Conservation (phyloP, 2,888 invertebrate genomes). For the Exocentrus adspersus region DNA sequence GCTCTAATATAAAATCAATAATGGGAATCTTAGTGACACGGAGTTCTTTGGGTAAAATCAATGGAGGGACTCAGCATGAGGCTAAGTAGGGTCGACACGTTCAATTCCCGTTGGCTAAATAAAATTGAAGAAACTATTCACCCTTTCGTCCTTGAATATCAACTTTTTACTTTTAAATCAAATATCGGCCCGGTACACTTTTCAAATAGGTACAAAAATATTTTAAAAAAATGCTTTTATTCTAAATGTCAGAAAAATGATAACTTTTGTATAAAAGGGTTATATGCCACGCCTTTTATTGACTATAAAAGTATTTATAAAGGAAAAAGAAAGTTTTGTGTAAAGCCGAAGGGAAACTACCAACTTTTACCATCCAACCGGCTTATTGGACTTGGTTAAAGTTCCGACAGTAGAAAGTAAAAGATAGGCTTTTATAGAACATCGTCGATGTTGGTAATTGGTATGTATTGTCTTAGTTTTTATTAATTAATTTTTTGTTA, state of each 20-base stretch:
- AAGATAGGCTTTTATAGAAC: conserved; percentile 20
- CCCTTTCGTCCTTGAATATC: too few species aligned
- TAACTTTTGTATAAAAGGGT: too few species aligned
- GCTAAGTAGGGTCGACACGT: conserved; percentile 15
- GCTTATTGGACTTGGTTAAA: conserved; percentile 12
- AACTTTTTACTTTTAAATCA: too few species aligned
- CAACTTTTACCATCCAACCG: conserved; percentile 17
- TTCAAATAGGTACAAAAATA: too few species aligned
- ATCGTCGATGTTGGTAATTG: too few species aligned
- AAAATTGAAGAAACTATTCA: not conserved
- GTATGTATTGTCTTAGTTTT: too few species aligned
- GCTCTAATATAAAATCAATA: conserved; percentile 25
- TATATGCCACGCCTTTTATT: too few species aligned
- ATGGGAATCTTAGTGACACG: conserved; percentile 18
- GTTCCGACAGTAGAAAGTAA: conserved; percentile 7
- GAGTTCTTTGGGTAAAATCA: conserved; percentile 21
- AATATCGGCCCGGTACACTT: too few species aligned
- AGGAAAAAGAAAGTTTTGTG: conserved; percentile 25
- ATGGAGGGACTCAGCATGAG: conserved; percentile 13
- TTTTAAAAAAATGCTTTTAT: too few species aligned
- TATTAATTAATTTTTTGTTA: too few species aligned
- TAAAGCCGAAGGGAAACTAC: conserved; percentile 18
- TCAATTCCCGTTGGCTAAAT: conserved; percentile 18
- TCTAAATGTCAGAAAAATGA: too few species aligned
- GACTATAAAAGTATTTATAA: conserved; percentile 21